These are phyloP conservation scores for Drepana falcataria DNA, from an alignment of 2,888 invertebrate species.

Conservation along the genomic window DNA sequence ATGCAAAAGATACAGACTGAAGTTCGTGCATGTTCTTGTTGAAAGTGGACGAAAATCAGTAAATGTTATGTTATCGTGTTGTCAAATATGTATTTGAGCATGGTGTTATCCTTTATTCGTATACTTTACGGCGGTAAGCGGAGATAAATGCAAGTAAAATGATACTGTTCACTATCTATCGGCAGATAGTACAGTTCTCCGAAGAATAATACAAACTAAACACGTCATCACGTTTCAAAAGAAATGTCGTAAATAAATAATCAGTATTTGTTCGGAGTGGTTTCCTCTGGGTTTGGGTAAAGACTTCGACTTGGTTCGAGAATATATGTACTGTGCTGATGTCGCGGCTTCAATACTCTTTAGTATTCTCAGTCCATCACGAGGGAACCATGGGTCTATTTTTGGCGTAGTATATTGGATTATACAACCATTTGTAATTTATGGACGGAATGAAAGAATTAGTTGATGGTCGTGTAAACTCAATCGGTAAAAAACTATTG, in stretches of 20 bases:
- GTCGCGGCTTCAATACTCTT: not conserved
- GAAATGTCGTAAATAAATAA: not conserved
- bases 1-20: too few species aligned
- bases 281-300: not conserved
- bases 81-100: constrained; percentile 16
- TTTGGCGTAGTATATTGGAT: not conserved
- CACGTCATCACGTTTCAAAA: not conserved
- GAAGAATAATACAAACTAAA: not conserved
- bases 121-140: constrained; percentile 17
- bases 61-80: too few species aligned
- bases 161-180: not conserved
- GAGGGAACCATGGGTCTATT: not conserved
- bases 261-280: too few species aligned
- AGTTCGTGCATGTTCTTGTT: too few species aligned
- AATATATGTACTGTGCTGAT: not conserved
- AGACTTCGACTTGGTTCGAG: not conserved
- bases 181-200: not conserved
- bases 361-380: constrained; percentile 9
- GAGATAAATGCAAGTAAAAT: not conserved
- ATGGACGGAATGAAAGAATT: too few species aligned
- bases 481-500: too few species aligned
- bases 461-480: too few species aligned
- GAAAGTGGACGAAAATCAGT: too few species aligned
- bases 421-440: not conserved
- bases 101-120: constrained; percentile 20